Evolutionary conservation across 2,113 vertebrate genomes (phyloP), one percentile per base, ranked within the genome.

Genomic region (Tragelaphus strepsiceros): DNA sequence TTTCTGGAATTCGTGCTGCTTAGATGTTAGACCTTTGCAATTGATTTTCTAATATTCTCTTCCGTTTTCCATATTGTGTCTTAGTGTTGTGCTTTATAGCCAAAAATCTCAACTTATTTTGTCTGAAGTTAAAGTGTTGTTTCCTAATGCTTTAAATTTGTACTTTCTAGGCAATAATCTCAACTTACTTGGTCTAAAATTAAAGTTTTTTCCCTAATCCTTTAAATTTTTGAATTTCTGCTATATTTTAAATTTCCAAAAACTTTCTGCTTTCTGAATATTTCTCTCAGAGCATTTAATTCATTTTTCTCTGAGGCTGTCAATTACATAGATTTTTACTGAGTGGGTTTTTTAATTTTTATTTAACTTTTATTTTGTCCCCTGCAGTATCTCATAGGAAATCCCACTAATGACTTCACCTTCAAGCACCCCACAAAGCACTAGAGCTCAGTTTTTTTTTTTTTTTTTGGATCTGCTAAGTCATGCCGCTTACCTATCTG

Each of bases 71-170:
- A 6, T 84, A 12, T 80, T 32, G 16, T 71, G 35, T 32, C 7
- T 86, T 74, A 77, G 80, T 89, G 21, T 82, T 89, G 11, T 83
- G 43, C 10, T 90, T 97, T 51, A 11, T 87, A 74, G 56, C n/a
- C 58, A 58, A 7, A 86, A 90, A 81, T 26, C 11, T 91, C 21
- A 64, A 30, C 58, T 92, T 64, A 49, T 49, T 96, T 93, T 87
- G 14, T 96, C 43, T 85, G 93, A 96, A 96, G 58, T 88, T 84
- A 80, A 97, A 88, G 7, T 6, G 2, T 91, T 85, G 91, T 92
- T 78, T 53, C 43, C 81, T 54, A 32, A 35, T 86, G 46, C 26
- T 84, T 71, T 81, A 49, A 89, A 58, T 85, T 95, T 93, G 8
- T 83, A 46, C 13, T 90, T 97, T 67, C 28, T 87, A 74, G 56